Conservation (phyloP, 2,888 invertebrate species). For the Mythimna pallens region DNA sequence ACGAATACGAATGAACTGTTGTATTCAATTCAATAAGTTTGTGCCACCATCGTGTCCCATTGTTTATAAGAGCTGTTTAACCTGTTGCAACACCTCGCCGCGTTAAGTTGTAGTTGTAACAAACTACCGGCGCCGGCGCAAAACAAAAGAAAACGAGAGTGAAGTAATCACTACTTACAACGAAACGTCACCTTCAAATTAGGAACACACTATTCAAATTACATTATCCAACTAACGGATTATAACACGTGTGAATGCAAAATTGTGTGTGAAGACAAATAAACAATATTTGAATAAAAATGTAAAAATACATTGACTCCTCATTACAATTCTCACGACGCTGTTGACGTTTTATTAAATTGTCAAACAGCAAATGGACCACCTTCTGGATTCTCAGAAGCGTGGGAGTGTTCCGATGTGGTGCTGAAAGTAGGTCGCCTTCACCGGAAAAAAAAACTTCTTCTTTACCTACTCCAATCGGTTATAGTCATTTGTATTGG, state of each 20-base stretch:
- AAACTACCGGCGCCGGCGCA: conserved; percentile 20
- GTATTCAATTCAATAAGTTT: conserved; percentile 19
- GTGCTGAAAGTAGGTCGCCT: conserved; percentile 78
- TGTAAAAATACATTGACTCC: conserved; percentile 44
- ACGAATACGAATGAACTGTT: conserved; percentile 10
- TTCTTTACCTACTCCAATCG: conserved; percentile 33
- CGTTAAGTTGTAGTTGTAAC: conserved; percentile 26
- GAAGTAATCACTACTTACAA: conserved; percentile 27
- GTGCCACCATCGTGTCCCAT: conserved; percentile 31
- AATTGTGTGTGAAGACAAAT: conserved; percentile 15
- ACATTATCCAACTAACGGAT: conserved; percentile 18
- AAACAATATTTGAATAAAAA: conserved; percentile 44
- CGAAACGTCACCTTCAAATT: conserved; percentile 44
- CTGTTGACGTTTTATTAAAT: conserved; percentile 78
- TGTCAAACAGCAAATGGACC: conserved; percentile 79
- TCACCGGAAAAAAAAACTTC: conserved; percentile 70
- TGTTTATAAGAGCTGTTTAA: conserved; percentile 43
- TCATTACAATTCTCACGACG: conserved; percentile 63
- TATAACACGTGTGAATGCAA: conserved; percentile 20
- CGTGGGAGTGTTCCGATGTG: conserved; percentile 76
- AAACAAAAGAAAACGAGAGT: conserved; percentile 44
- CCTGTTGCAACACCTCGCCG: conserved; percentile 37
- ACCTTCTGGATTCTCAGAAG: conserved; percentile 78
- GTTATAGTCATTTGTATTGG: conserved; percentile 36
- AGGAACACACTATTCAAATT: conserved; percentile 6